Conservation (phyloP, 2,113 vertebrate genomes). For the Tretioscincus oriximinensis region DNA sequence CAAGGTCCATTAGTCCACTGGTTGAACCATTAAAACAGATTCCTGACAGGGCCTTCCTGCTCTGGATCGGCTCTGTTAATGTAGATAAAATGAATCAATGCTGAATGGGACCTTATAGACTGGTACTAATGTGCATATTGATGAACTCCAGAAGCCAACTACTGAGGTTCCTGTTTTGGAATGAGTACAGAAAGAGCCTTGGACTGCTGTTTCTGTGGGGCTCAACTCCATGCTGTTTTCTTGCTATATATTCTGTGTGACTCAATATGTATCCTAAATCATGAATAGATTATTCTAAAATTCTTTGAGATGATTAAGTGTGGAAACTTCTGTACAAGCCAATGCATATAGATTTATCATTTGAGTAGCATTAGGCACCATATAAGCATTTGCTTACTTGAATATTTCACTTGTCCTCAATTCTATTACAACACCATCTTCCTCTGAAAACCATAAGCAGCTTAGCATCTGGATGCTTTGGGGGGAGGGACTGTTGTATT, state of each 20-base stretch:
- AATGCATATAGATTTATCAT: too few relatives aligned
- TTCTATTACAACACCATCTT: too few relatives aligned
- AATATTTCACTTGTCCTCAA: neutral
- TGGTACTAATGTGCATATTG: too few relatives aligned
- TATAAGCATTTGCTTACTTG: neutral
- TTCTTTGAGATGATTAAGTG: neutral
- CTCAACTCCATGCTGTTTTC: neutral
- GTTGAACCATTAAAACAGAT: too few relatives aligned
- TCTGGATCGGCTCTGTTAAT: too few relatives aligned
- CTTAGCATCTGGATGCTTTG: neutral
- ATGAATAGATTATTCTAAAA: neutral
- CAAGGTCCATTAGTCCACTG: too few relatives aligned
- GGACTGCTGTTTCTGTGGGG: neutral
- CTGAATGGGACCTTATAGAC: too few relatives aligned
- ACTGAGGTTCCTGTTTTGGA: too few relatives aligned
- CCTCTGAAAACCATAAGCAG: neutral
- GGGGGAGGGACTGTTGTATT: neutral
- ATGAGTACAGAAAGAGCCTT: neutral
- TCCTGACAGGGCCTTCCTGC: too few relatives aligned
- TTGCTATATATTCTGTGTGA: neutral
- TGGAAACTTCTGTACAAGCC: neutral
- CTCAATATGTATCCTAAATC: neutral
- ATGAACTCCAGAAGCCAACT: too few relatives aligned
- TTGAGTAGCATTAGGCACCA: too few relatives aligned
- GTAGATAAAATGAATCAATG: too few relatives aligned